Evolutionary conservation across 2,113 vertebrate genomes (phyloP).

Genomic region (Callipepla californica): DNA sequence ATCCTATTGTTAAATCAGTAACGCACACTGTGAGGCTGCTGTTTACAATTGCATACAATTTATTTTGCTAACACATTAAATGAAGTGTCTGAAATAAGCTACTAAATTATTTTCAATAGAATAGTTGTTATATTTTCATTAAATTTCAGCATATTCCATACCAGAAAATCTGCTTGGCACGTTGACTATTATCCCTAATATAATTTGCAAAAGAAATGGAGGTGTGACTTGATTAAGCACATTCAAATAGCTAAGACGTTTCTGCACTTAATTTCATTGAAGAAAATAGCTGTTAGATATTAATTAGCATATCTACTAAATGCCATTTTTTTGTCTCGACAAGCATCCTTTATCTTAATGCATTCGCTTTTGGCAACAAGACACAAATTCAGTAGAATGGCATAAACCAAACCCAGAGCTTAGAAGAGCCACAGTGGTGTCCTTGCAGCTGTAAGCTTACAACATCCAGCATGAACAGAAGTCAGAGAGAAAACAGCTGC

Average conservation of each 20-base stretch:
- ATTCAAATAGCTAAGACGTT: conserved; percentile 31
- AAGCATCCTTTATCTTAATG: conserved; percentile 19
- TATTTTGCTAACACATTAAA: conserved; percentile 63
- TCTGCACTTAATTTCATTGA: conserved; percentile 56
- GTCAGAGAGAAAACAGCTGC: not conserved
- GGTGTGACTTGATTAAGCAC: conserved; percentile 57
- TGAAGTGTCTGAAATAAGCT: conserved; percentile 57
- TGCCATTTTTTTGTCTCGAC: conserved; percentile 30
- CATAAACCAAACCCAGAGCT: not conserved
- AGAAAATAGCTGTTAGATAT: conserved; percentile 66
- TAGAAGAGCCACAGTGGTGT: not conserved
- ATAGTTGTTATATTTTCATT: conserved; percentile 51
- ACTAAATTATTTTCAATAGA: conserved; percentile 55
- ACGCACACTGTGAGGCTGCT: conserved; percentile 15
- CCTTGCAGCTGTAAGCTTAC: not conserved
- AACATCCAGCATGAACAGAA: not conserved
- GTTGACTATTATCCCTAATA: conserved; percentile 43
- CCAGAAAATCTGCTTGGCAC: conserved; percentile 32
- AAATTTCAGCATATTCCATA: conserved; percentile 24
- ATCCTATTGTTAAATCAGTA: conserved; percentile 32
- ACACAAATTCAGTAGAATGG: not conserved
- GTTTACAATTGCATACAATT: conserved; percentile 51
- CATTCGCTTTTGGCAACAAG: conserved; percentile 42
- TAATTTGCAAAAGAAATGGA: conserved; percentile 50
- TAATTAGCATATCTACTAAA: conserved; percentile 61